Evolutionary conservation across 2,797 vertebrate species (phyloP), one percentile per base, ranked within the genome.

Genomic region (Parambassis ranga): DNA sequence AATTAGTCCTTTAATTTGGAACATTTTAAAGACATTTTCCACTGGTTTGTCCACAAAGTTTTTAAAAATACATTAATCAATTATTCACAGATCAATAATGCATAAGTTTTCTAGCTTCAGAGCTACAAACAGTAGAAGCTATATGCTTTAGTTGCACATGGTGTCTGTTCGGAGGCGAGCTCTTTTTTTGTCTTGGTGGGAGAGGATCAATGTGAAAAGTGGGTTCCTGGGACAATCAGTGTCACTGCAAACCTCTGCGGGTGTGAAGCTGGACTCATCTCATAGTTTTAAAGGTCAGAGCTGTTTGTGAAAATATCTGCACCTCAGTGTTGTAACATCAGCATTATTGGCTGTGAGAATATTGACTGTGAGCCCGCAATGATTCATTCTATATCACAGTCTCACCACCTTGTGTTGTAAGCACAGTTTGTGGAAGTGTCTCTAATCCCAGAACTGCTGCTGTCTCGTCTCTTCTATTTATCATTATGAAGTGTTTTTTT

Each of bases 401-500:
- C 28, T 57, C 48, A 26, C 36, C 60, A 58, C 35, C 38, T 23
- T 15, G 37, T 38, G 38, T 48, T 47, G 37, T 16, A 33, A 57
- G 53, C 46, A 43, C 60, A 39, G 56, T 56, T 55, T 32, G 50
- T 33, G 14, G 10, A 69, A 51, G 50, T 16, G 33, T 23, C 37
- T 56, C 10, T 43, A 51, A 67, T 82, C 72, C 71, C 65, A 39
- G 10, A 37, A 65, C 64, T 35, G 35, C 67, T 22, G 43, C 64
- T 42, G 62, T 37, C 56, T 59, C 31, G 2, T 60, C 57, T 39
- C 2, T 19, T 52, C 39, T 48, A 0, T 65, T 75, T 66, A 27
- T 64, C 35, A 33, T 57, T 60, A 51, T 46, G 23, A 60, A 70
- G 68, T 60, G 50, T 67, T 70, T 42, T 70, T 42, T 46, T 64